Percentiles rank a stretch among this genome's conserved stretches.
Conservation (phyloP, 2,888 invertebrate genomes). For the Mesopsocus fuscifrons region DNA sequence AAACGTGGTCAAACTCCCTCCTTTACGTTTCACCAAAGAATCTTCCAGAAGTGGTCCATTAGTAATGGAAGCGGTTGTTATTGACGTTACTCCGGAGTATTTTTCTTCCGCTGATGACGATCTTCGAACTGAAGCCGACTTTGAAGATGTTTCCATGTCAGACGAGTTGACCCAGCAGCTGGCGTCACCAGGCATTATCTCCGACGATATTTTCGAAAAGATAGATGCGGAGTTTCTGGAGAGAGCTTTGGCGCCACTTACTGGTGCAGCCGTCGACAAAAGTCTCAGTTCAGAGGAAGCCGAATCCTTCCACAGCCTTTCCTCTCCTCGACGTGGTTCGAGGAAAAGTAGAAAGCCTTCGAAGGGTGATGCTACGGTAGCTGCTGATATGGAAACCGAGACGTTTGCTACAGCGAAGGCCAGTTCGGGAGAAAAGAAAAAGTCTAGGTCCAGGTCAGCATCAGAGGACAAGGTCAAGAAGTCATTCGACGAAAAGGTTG, state of each 20-base stretch:
- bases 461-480: constrained; percentile 11
- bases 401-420: constrained; percentile 17
- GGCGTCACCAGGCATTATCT: constrained; percentile 25
- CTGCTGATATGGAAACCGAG: constrained; percentile 11
- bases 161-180: constrained; percentile 47
- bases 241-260: constrained; percentile 19
- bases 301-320: constrained; percentile 7
- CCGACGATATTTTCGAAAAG: constrained; percentile 27
- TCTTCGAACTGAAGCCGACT: constrained; percentile 64
- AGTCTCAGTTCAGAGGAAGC: neutral
- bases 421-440: constrained; percentile 12
- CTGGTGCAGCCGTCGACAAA: constrained; percentile 24
- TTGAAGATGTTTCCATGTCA: constrained; percentile 67
- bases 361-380: constrained; percentile 12
- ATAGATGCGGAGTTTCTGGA: constrained; percentile 27
- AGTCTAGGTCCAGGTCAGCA: constrained; percentile 12
- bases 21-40: constrained; percentile 73
- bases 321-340: constrained; percentile 27
- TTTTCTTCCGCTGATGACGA: constrained; percentile 57
- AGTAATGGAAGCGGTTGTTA: constrained; percentile 78
- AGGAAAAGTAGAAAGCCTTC: constrained; percentile 28
- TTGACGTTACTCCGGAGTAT: constrained; percentile 73
- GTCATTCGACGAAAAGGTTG: constrained; percentile 10
- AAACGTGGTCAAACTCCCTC: constrained; percentile 70
- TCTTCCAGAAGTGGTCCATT: constrained; percentile 74